These are phyloP conservation scores for Leptopilina clavipes DNA, from an alignment of 1,140 invertebrate species.

Conservation along the genomic window DNA sequence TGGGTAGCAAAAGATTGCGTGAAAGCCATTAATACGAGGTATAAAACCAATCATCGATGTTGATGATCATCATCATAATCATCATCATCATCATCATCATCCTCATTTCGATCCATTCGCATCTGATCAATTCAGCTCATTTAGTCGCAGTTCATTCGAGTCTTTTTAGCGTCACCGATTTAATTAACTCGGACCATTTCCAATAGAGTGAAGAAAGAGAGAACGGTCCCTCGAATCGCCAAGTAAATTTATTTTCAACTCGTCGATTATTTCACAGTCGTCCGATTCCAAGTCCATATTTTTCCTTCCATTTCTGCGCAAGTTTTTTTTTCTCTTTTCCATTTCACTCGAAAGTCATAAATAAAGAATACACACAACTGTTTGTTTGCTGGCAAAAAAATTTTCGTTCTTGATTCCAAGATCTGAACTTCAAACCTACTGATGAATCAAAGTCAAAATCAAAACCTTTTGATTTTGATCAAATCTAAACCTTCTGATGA, in stretches of 20 bases:
- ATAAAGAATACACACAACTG: background rate
- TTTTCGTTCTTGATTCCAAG: too few species aligned
- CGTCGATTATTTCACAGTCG: too few species aligned
- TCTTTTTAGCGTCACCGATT: conserved; percentile 8
- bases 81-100: background rate
- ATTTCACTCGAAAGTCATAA: background rate
- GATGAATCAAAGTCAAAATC: too few species aligned
- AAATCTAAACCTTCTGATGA: too few species aligned
- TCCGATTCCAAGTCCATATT: background rate
- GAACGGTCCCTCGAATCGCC: background rate
- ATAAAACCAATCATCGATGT: background rate
- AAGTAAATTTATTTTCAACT: conserved; percentile 4
- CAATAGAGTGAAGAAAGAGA: conserved; percentile 13
- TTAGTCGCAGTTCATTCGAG: conserved; percentile 5
- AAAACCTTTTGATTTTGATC: too few species aligned
- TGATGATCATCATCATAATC: too few species aligned
- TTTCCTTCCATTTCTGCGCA: background rate
- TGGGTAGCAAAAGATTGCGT: conserved; percentile 8
- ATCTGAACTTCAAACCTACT: too few species aligned
- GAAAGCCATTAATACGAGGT: conserved; percentile 19
- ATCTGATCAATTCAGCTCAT: conserved; percentile 31
- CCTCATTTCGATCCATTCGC: background rate
- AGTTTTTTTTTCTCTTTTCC: background rate
- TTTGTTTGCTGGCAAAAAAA: too few species aligned
- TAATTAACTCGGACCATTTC: conserved; percentile 17